Evolutionary conservation across 2,888 invertebrate genomes (phyloP).

Genomic region (Aspidiotus rigidus): DNA sequence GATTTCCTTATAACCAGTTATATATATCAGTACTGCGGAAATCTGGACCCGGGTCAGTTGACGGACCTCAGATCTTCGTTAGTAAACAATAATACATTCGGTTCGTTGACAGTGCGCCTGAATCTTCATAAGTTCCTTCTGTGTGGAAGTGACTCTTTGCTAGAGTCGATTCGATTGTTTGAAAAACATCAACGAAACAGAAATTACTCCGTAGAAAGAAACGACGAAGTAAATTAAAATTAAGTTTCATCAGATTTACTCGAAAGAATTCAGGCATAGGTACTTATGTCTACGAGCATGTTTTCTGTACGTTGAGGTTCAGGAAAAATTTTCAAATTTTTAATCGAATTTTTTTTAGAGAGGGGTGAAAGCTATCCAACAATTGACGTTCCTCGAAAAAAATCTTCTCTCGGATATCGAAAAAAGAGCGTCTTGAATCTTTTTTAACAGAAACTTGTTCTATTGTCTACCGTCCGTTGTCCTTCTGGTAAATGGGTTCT

Average conservation of each 20-base stretch:
- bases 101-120: conserved; percentile 74
- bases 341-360: too few relatives aligned
- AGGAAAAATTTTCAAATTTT: too few relatives aligned
- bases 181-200: conserved; percentile 55
- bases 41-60: conserved; percentile 70
- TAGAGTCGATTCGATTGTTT: conserved; percentile 53
- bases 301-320: too few relatives aligned
- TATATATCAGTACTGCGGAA: conserved; percentile 65
- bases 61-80: conserved; percentile 90
- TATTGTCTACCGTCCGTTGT: too few relatives aligned
- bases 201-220: conserved; percentile 51
- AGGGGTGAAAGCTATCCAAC: too few relatives aligned
- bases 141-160: conserved; percentile 47
- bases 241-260: neutral
- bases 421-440: too few relatives aligned
- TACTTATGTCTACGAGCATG: too few relatives aligned
- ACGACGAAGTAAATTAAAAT: conserved; percentile 47
- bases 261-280: too few relatives aligned
- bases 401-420: too few relatives aligned
- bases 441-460: too few relatives aligned
- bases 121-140: conserved; percentile 61
- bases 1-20: conserved; percentile 82
- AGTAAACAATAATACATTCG: conserved; percentile 94
- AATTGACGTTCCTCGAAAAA: too few relatives aligned
- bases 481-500: too few relatives aligned